A percentile compares a stretch with the other conserved stretches of the same genome.
Evolutionary conservation across 2,888 invertebrate species (phyloP).

Genomic region (Stenichneumon culpator): DNA sequence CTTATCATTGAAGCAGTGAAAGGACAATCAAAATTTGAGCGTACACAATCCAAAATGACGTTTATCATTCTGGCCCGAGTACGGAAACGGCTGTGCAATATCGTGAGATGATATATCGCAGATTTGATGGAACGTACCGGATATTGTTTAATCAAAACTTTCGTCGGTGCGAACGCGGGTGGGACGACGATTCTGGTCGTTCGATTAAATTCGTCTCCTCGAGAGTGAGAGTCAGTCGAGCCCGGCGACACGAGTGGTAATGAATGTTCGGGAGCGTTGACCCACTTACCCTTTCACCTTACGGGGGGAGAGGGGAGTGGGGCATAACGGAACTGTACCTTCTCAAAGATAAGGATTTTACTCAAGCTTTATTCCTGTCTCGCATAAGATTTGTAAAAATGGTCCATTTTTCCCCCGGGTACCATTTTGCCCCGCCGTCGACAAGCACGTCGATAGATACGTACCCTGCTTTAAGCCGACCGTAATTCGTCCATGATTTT

Average conservation of each 20-base stretch:
- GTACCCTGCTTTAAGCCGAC: too few species aligned
- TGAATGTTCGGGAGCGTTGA: conserved; percentile 28
- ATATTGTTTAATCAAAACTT: conserved; percentile 61
- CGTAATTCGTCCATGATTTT: too few species aligned
- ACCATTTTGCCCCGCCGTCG: too few species aligned
- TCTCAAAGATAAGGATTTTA: too few species aligned
- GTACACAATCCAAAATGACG: not conserved
- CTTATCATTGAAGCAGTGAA: too few species aligned
- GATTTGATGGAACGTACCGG: conserved; percentile 39
- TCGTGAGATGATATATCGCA: not conserved
- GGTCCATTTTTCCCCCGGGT: too few species aligned
- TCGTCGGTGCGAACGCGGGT: conserved; percentile 3
- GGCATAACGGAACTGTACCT: too few species aligned
- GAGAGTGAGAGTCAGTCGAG: conserved; percentile 27
- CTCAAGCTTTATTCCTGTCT: too few species aligned
- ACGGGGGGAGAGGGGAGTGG: not conserved
- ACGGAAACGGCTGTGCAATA: conserved; percentile 7
- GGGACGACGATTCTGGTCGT: conserved; percentile 26
- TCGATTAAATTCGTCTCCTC: conserved; percentile 50
- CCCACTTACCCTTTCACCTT: conserved; percentile 47
- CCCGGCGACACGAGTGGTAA: conserved; percentile 6
- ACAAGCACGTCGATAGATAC: too few species aligned
- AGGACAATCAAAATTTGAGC: too few species aligned
- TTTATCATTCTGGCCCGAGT: not conserved
- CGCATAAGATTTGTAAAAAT: too few species aligned